Evolutionary conservation across 2,797 vertebrate genomes (phyloP).

Genomic region (Platalea minor): DNA sequence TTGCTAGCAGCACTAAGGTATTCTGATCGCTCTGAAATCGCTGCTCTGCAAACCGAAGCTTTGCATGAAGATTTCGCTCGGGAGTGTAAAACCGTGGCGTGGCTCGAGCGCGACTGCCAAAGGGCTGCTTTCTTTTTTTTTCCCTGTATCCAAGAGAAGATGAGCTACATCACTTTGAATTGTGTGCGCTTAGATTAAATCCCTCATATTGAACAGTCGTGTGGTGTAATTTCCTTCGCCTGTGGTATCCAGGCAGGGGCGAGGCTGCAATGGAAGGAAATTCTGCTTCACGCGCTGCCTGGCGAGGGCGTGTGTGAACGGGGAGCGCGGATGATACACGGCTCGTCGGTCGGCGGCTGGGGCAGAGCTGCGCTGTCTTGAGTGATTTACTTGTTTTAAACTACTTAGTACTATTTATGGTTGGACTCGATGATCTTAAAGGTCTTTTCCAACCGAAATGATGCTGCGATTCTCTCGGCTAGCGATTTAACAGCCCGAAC

Average conservation of each 20-base stretch:
- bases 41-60: conserved; percentile 26
- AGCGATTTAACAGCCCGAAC: background rate
- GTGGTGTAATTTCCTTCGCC: conserved; percentile 54
- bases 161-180: background rate
- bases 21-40: background rate
- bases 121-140: background rate
- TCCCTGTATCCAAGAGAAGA: conserved; percentile 7
- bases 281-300: accelerated
- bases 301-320: too few species aligned
- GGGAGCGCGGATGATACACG: accelerated
- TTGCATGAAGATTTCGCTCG: conserved; percentile 30
- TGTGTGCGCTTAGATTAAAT: conserved; percentile 64
- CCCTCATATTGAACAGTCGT: background rate
- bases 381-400: background rate
- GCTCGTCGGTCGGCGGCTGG: background rate
- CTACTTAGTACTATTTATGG: accelerated
- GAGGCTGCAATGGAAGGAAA: background rate
- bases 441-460: background rate
- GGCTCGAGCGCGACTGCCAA: background rate
- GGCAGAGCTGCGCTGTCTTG: too few species aligned
- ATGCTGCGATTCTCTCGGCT: background rate
- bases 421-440: background rate
- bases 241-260: background rate
- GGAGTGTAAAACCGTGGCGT: background rate
- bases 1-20: background rate